Percentiles rank a stretch among this genome's conserved stretches.
Conservation (phyloP, 1,140 invertebrate genomes). For the Drusus annulatus region DNA sequence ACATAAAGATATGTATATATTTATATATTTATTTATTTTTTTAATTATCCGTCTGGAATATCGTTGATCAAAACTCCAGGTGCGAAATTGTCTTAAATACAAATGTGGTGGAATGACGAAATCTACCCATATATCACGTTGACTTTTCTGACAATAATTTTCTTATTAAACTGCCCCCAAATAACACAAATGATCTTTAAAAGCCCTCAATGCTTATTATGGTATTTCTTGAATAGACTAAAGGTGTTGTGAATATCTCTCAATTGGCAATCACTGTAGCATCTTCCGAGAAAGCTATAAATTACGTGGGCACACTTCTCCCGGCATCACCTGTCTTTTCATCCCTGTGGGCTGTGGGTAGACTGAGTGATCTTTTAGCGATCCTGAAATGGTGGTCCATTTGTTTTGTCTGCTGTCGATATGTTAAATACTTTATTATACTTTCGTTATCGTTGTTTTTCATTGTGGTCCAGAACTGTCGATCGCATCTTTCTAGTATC, state of each 20-base stretch:
- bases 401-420: constrained; percentile 11
- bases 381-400: constrained; percentile 23
- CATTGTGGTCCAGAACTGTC: neutral
- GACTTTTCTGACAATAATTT: no score
- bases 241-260: neutral
- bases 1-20: no score
- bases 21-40: no score
- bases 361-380: neutral
- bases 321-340: constrained; percentile 4
- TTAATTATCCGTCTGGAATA: no score
- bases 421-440: neutral
- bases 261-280: constrained; percentile 1
- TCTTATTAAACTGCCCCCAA: no score
- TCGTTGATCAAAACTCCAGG: no score
- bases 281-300: constrained; percentile 1
- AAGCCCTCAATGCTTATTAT: neutral
- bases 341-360: neutral
- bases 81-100: no score
- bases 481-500: neutral
- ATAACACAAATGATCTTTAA: no score
- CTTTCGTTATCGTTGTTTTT: neutral
- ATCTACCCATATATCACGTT: no score
- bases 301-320: constrained; percentile 15
- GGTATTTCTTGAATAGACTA: constrained; percentile 3
- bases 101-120: no score